phyloP scores from a whole-genome alignment of 2,797 vertebrate species.

The Micromesistius poutassou region DNA sequence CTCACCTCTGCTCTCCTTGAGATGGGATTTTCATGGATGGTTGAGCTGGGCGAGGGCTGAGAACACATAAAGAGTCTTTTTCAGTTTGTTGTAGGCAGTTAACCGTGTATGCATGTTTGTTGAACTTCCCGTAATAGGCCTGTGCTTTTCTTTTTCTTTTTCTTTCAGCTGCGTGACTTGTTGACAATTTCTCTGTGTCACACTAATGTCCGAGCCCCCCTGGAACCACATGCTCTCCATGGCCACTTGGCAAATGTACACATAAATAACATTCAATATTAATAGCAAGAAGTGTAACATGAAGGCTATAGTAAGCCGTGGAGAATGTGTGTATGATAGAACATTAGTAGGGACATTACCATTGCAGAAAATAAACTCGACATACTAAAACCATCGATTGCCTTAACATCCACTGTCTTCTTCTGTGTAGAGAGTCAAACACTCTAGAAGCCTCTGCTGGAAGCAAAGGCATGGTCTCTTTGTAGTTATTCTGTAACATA shows the following conservation, averaged over 20 bases:
- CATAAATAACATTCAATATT: not conserved
- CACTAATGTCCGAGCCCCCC: constrained; percentile 16
- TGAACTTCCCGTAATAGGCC: constrained; percentile 70
- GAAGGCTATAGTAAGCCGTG: not conserved
- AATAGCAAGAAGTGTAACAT: not conserved
- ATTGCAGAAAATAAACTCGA: not conserved
- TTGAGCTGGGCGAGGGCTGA: constrained; percentile 73
- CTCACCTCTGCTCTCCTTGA: constrained; percentile 80
- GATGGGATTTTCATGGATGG: constrained; percentile 83
- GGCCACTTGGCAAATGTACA: not conserved
- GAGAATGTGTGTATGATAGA: not conserved
- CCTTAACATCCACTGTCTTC: constrained; percentile 40
- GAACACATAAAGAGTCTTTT: constrained; percentile 79
- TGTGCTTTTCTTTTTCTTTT: constrained; percentile 30
- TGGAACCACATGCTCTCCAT: constrained; percentile 19
- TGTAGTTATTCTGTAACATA: constrained; percentile 49
- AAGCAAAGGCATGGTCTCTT: constrained; percentile 34
- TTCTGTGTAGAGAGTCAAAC: constrained; percentile 46
- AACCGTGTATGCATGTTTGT: constrained; percentile 75
- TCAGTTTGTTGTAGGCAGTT: constrained; percentile 76
- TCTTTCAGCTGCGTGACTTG: constrained; percentile 58
- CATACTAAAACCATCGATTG: constrained; percentile 13
- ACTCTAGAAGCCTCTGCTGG: constrained; percentile 30
- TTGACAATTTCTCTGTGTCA: constrained; percentile 60
- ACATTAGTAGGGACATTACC: not conserved